Evolutionary conservation across 2,113 vertebrate genomes (phyloP).

Genomic region (Nyctibius bracteatus): DNA sequence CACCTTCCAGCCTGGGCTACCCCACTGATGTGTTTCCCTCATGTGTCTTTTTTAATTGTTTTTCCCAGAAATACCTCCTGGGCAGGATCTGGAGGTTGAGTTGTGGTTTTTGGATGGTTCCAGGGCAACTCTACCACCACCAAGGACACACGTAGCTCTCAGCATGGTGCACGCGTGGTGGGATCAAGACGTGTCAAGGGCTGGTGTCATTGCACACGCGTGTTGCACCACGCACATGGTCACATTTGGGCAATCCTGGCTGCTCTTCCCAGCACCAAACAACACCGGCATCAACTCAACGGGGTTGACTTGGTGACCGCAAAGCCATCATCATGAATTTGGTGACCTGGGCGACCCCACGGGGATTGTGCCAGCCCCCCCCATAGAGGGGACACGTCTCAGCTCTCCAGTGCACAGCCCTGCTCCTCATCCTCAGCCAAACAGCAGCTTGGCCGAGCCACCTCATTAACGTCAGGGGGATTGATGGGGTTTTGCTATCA

Average conservation of each 20-base stretch:
- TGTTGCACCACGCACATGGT: accelerated
- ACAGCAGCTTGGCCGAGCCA: not conserved
- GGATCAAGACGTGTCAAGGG: accelerated
- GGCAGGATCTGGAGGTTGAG: not conserved
- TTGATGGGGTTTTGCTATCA: not conserved
- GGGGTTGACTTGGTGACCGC: accelerated
- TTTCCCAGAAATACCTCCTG: accelerated
- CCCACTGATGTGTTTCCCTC: not conserved
- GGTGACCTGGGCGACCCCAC: not conserved
- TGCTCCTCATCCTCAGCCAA: not conserved
- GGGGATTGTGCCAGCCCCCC: not conserved
- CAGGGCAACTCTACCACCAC: not conserved
- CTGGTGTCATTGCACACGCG: accelerated
- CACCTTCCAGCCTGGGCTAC: not conserved
- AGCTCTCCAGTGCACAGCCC: accelerated
- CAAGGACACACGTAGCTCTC: accelerated
- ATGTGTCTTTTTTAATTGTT: not conserved
- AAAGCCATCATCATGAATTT: accelerated
- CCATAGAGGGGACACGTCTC: accelerated
- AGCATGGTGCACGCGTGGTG: accelerated
- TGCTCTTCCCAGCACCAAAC: not conserved
- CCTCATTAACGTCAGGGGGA: not conserved
- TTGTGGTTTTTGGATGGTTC: not conserved
- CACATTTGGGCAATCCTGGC: not conserved
- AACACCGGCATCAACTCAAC: accelerated